Conservation (phyloP, 2,113 vertebrate genomes). For the Burhinus bistriatus region DNA sequence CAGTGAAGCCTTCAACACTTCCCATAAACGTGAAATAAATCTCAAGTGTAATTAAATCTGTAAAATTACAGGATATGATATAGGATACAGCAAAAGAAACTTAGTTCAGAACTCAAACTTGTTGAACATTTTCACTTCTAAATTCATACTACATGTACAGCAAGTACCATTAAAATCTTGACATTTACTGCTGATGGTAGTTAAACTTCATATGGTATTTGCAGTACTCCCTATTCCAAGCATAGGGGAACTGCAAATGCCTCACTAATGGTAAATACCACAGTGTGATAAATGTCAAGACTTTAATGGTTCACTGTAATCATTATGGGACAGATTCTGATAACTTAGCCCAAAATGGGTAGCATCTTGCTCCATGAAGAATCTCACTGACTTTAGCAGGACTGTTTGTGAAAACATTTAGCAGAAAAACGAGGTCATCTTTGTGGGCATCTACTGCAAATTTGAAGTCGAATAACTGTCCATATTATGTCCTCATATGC, state of each 20-base stretch:
- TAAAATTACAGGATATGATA: not conserved
- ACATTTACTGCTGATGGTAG: slow-evolving; percentile 43
- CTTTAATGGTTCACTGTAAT: slow-evolving; percentile 26
- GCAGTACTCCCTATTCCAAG: not conserved
- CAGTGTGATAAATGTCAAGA: slow-evolving; percentile 47
- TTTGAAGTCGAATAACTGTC: not conserved
- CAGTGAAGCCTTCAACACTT: not conserved
- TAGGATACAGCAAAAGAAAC: not conserved
- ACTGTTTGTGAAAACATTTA: not conserved
- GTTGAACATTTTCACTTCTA: not conserved
- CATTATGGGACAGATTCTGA: not conserved
- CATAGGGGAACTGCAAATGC: slow-evolving; percentile 29
- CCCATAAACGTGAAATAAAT: not conserved
- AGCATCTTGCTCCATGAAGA: not conserved
- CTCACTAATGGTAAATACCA: slow-evolving; percentile 36
- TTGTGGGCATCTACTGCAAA: not conserved
- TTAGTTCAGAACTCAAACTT: not conserved
- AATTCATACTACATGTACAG: not conserved
- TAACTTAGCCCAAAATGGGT: not conserved
- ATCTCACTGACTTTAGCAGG: not conserved
- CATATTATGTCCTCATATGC: not conserved
- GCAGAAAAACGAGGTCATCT: not conserved
- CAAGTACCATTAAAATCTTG: slow-evolving; percentile 32
- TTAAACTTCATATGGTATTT: slow-evolving; percentile 63
- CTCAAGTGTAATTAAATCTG: not conserved